A percentile compares a stretch with the other conserved stretches of the same genome.
Evolutionary conservation across 2,113 vertebrate genomes (phyloP).

Genomic region (Erpornis zantholeuca): DNA sequence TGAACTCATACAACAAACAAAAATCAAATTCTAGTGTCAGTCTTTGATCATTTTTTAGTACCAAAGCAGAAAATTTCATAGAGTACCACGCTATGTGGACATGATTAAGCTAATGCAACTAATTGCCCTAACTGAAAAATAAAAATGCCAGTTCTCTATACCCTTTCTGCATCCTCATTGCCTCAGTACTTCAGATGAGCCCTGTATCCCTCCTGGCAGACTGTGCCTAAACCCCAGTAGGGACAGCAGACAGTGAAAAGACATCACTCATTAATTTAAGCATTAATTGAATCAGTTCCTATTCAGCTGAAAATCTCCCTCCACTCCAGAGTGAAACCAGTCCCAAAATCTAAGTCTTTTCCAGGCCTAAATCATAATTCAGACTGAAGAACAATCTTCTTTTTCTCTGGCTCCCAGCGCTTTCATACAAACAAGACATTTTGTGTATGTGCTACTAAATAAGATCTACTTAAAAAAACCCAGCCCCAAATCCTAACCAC

Average conservation of each 20-base stretch:
- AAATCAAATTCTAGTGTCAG: background rate
- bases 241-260: background rate
- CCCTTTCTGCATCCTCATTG: background rate
- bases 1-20: constrained; percentile 24
- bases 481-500: background rate
- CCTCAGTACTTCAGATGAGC: background rate
- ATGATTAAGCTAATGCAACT: background rate
- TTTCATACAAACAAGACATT: background rate
- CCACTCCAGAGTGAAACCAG: background rate
- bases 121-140: constrained; percentile 8
- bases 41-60: constrained; percentile 10
- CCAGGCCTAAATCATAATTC: background rate
- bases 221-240: background rate
- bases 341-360: background rate
- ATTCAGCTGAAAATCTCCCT: background rate
- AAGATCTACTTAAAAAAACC: background rate
- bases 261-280: background rate
- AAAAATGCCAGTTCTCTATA: background rate
- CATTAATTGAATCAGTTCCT: background rate
- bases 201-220: background rate
- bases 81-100: background rate
- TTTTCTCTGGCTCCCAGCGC: background rate
- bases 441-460: background rate
- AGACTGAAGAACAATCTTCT: background rate
- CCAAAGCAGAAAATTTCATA: constrained; percentile 26